A percentile compares a stretch with the other conserved stretches of the same genome.
These are phyloP conservation scores for Corticium candelabrum DNA, from an alignment of 37 sponge, comb jelly and placozoan genomes.

Conservation along the genomic window DNA sequence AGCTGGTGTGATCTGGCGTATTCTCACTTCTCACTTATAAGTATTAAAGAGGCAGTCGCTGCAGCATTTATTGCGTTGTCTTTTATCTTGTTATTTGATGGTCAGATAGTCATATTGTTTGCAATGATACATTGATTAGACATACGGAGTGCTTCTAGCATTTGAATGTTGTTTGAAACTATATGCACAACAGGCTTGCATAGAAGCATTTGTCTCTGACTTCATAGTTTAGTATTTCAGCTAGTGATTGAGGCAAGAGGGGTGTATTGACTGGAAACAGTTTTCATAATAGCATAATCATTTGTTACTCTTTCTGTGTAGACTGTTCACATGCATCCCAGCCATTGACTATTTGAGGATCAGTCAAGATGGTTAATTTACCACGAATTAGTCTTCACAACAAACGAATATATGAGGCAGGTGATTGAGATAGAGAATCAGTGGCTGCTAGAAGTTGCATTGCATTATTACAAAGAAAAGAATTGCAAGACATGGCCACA, in stretches of 20 bases:
- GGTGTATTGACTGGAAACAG: constrained; percentile 84
- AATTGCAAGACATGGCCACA: constrained; percentile 51
- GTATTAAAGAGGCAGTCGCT: no score
- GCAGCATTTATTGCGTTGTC: no score
- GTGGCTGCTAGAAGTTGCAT: constrained; percentile 97
- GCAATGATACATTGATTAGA: no score
- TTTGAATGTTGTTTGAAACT: no score
- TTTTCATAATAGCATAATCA: constrained; percentile 63
- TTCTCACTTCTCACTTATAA: no score
- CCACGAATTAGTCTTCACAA: constrained; percentile 87
- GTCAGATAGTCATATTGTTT: no score
- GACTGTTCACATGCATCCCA: constrained; percentile 96
- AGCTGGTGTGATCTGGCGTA: no score
- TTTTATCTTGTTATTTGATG: no score
- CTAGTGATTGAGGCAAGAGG: constrained; percentile 79
- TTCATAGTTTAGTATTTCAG: no score
- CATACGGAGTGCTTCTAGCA: no score
- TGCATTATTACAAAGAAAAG: constrained; percentile 96
- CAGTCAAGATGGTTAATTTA: constrained; percentile 92
- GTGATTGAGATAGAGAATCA: constrained; percentile 91
- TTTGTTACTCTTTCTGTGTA: constrained; percentile 14
- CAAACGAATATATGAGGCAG: constrained; percentile 98
- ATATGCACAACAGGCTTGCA: no score
- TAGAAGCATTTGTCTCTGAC: no score
- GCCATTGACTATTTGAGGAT: constrained; percentile 89